These are phyloP conservation scores for Ophonus ardosiacus DNA, from an alignment of 2,888 invertebrate species.

Conservation along the genomic window DNA sequence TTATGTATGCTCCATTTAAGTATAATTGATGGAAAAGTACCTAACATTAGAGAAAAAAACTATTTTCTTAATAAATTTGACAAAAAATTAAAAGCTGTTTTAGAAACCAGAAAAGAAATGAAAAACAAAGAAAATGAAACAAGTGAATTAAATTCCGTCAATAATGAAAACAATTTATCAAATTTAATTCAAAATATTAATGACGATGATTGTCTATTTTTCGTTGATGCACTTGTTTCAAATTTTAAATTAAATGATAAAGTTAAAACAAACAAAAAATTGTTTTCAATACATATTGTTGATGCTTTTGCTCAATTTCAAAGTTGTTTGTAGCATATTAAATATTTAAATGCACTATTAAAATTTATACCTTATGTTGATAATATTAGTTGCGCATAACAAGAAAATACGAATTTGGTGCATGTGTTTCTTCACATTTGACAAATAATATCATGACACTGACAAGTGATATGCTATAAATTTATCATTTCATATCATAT, in stretches of 20 bases:
- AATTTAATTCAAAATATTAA: constrained; percentile 77
- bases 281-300: constrained; percentile 79
- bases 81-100: constrained; percentile 73
- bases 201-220: constrained; percentile 79
- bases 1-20: constrained; percentile 79
- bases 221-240: constrained; percentile 79
- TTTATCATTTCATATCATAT: too few species aligned
- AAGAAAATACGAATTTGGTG: too few species aligned
- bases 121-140: constrained; percentile 48
- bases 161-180: constrained; percentile 69
- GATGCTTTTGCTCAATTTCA: constrained; percentile 84
- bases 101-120: constrained; percentile 61
- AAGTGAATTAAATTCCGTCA: constrained; percentile 68
- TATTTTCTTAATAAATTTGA: constrained; percentile 77
- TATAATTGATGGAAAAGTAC: constrained; percentile 79
- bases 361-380: too few species aligned
- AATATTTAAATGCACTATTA: constrained; percentile 82
- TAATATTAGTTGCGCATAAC: too few species aligned
- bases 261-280: constrained; percentile 77
- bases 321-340: constrained; percentile 79
- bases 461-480: too few species aligned
- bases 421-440: too few species aligned
- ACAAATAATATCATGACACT: too few species aligned
- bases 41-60: constrained; percentile 75
- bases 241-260: constrained; percentile 80